Conservation (phyloP, 2,113 vertebrate species). For the Hepsetus odoe region DNA sequence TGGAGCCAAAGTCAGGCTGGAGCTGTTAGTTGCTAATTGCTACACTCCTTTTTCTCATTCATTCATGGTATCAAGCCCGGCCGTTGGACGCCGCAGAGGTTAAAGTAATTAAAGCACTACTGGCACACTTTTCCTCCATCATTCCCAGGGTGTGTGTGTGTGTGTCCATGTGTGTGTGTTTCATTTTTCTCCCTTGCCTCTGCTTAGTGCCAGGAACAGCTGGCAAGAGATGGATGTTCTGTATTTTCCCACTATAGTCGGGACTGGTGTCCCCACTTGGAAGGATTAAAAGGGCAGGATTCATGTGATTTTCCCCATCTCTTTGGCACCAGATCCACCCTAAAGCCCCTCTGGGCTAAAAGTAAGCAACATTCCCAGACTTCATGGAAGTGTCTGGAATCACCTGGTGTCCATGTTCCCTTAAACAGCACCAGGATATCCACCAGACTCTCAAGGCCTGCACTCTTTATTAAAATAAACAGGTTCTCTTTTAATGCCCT, state of each 20-base stretch:
- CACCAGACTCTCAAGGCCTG: slow-evolving; percentile 5
- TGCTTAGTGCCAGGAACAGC: slow-evolving; percentile 59
- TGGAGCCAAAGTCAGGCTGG: slow-evolving; percentile 59
- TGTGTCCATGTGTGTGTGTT: slow-evolving; percentile 41
- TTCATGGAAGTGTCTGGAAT: slow-evolving; percentile 47
- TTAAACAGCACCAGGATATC: slow-evolving; percentile 28
- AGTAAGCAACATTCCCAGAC: slow-evolving; percentile 47
- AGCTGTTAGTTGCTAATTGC: slow-evolving; percentile 74
- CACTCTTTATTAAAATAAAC: slow-evolving; percentile 12
- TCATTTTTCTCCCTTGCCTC: slow-evolving; percentile 39
- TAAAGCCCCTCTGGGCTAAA: slow-evolving; percentile 63
- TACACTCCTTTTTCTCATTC: slow-evolving; percentile 66
- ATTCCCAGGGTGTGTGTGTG: slow-evolving; percentile 63
- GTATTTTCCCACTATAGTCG: slow-evolving; percentile 56
- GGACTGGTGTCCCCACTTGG: slow-evolving; percentile 50
- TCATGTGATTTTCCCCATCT: slow-evolving; percentile 67
- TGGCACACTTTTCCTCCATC: slow-evolving; percentile 65
- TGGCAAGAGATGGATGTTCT: slow-evolving; percentile 58
- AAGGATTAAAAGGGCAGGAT: slow-evolving; percentile 67
- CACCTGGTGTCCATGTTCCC: slow-evolving; percentile 37
- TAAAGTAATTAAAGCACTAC: slow-evolving; percentile 68
- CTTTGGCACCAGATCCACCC: slow-evolving; percentile 63
- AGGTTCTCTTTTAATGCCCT: background rate
- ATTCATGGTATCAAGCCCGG: slow-evolving; percentile 71
- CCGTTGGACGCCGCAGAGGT: slow-evolving; percentile 62